These are phyloP conservation scores for Alethe castanea DNA, from an alignment of 2,113 vertebrate species.

Conservation along the genomic window DNA sequence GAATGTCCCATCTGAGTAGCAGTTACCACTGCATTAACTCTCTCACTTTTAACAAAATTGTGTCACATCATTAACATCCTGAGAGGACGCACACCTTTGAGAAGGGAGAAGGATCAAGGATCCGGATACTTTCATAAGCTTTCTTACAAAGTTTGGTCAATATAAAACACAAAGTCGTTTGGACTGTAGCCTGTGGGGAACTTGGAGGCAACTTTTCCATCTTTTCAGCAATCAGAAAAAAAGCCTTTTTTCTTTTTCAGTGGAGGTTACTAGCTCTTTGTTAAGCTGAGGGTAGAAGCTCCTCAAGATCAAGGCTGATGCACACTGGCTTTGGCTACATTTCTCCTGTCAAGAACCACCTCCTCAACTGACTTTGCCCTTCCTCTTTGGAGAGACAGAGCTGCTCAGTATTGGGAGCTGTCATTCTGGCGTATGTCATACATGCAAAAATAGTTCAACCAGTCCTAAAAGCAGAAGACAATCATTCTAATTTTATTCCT, in stretches of 20 bases:
- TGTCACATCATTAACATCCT: not conserved
- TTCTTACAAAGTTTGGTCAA: not conserved
- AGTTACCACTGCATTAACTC: not conserved
- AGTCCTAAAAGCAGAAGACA: not conserved
- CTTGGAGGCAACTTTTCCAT: not conserved
- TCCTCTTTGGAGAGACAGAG: not conserved
- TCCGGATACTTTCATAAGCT: not conserved
- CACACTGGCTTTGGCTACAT: not conserved
- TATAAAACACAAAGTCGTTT: not conserved
- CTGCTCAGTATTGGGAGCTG: not conserved
- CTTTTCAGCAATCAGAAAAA: not conserved
- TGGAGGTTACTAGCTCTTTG: not conserved
- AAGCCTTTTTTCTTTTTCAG: not conserved
- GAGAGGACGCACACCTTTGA: not conserved
- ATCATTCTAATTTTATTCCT: not conserved
- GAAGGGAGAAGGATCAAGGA: not conserved
- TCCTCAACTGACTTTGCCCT: not conserved
- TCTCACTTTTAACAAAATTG: not conserved
- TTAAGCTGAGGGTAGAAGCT: not conserved
- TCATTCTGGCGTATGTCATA: rapidly evolving
- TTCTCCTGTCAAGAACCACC: not conserved
- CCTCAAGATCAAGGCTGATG: not conserved
- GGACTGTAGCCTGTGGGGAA: not conserved
- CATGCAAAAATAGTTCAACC: not conserved
- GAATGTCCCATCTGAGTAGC: not conserved